Evolutionary conservation across 2,888 invertebrate species (phyloP).

Genomic region (Seira musarum): DNA sequence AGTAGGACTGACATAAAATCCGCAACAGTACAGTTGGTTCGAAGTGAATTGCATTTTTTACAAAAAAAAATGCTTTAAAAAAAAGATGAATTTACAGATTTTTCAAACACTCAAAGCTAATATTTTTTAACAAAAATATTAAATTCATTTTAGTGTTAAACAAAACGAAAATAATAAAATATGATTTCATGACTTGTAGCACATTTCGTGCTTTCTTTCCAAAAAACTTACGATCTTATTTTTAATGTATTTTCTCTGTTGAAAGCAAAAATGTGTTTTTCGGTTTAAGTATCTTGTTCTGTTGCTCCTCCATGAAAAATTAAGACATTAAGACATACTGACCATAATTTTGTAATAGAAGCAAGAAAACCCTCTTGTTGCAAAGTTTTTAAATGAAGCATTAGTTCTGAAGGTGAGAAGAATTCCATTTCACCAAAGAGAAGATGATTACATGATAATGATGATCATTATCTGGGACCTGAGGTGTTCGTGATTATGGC

Average conservation of each 20-base stretch:
- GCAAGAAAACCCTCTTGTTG: not conserved
- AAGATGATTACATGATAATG: conserved; percentile 57
- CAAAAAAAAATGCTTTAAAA: not conserved
- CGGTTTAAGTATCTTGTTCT: not conserved
- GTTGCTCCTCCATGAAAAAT: too few species aligned
- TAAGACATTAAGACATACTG: not conserved
- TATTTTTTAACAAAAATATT: not conserved
- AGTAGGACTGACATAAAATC: too few species aligned
- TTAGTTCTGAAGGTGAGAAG: conserved; percentile 51
- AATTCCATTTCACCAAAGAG: conserved; percentile 50
- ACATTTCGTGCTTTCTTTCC: too few species aligned
- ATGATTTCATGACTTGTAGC: conserved; percentile 34
- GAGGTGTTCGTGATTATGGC: conserved; percentile 48
- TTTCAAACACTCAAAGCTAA: not conserved
- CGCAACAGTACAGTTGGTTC: too few species aligned
- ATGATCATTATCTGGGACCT: conserved; percentile 53
- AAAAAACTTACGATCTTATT: not conserved
- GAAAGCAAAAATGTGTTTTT: conserved; percentile 9
- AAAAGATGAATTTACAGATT: not conserved
- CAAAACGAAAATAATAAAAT: conserved; percentile 54
- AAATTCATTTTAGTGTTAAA: conserved; percentile 42
- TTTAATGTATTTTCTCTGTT: conserved; percentile 1
- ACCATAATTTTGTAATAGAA: not conserved
- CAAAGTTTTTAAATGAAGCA: conserved; percentile 1
- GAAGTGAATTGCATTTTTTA: too few species aligned